Evolutionary conservation across 2,888 invertebrate species (phyloP), one percentile per base, ranked within the genome.

Genomic region (Dolichopus griseipennis): DNA sequence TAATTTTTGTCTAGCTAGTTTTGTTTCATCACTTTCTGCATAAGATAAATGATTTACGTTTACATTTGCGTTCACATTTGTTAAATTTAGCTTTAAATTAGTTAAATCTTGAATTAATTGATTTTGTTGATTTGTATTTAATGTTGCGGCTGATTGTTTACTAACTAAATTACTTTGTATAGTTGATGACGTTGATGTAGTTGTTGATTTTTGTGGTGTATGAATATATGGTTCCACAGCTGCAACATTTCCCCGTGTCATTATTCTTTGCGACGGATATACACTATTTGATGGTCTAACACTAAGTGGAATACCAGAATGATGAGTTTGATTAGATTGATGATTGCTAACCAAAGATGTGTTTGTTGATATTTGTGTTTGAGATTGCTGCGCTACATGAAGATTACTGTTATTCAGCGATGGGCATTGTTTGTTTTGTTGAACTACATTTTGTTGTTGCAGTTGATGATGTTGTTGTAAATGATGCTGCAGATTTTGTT

Each of bases 181-280:
- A 72, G 84, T 84, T n/a, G 73, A 68, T 10, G 79, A 75, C 18
- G 79, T 78, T 65, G 75, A 73, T 9, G 79, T 79, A 71, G 84
- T 85, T 61, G 86, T 84, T 71, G 79, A 77, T 72, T 82, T 81
- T 65, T 87, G 86, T 67, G 93, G 93, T 75, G 92, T 90, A 76
- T 93, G 93, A 76, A 92, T 92, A 79, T 92, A 93, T 5, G 93
- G 93, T 78, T 93, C 93, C 61, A 93, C 90, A 65, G 93, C 93
- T 21, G 93, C 93, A 70, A 93, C 89, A 81, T 93, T 92, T 68
- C 90, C 91, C 66, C 91, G 84, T 9, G 88, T 83, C 37, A 80
- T 75, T 65, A 75, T 67, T 61, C 75, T 70, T 68, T 76, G 75
- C 73, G 85, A 85, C 27, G 78, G 76, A 69, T 75, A 76, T 1